Percentiles rank a stretch among this genome's conserved stretches.
phyloP scores from a whole-genome alignment of 2,888 invertebrate genomes.

The Beris chalybata region DNA sequence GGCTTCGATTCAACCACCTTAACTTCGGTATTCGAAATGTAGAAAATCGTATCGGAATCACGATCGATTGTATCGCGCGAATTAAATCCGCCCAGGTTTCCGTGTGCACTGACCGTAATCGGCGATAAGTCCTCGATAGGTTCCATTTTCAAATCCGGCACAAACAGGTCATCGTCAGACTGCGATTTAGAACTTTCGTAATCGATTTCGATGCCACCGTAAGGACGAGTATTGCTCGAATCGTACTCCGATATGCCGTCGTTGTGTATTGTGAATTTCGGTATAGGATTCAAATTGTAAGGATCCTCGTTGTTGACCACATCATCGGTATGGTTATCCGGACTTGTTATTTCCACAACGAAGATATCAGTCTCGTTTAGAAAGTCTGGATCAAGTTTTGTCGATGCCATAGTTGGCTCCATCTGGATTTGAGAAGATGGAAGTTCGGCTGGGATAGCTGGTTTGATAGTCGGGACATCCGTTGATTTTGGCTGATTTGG shows the following conservation, averaged over 20 bases:
- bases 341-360: slow-evolving; percentile 52
- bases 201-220: slow-evolving; percentile 26
- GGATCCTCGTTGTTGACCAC: slow-evolving; percentile 43
- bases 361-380: slow-evolving; percentile 49
- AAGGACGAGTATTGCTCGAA: slow-evolving; percentile 17
- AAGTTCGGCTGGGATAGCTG: neutral
- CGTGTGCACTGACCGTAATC: slow-evolving; percentile 44
- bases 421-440: neutral
- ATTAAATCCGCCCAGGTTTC: slow-evolving; percentile 40
- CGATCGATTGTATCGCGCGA: slow-evolving; percentile 45
- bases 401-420: neutral
- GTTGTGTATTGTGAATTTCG: slow-evolving; percentile 38
- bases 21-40: slow-evolving; percentile 57
- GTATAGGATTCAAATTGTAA: slow-evolving; percentile 37
- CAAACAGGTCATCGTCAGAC: slow-evolving; percentile 49
- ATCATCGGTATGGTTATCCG: slow-evolving; percentile 47
- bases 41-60: slow-evolving; percentile 56
- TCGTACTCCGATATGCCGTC: slow-evolving; percentile 34
- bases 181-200: slow-evolving; percentile 30
- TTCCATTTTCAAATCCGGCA: slow-evolving; percentile 45
- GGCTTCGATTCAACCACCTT: slow-evolving; percentile 56
- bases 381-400: slow-evolving; percentile 7
- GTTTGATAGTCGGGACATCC: neutral
- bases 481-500: neutral
- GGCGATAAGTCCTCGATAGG: slow-evolving; percentile 38